phyloP scores from a whole-genome alignment of 2,888 invertebrate genomes.

The Cyclophora albipunctata region DNA sequence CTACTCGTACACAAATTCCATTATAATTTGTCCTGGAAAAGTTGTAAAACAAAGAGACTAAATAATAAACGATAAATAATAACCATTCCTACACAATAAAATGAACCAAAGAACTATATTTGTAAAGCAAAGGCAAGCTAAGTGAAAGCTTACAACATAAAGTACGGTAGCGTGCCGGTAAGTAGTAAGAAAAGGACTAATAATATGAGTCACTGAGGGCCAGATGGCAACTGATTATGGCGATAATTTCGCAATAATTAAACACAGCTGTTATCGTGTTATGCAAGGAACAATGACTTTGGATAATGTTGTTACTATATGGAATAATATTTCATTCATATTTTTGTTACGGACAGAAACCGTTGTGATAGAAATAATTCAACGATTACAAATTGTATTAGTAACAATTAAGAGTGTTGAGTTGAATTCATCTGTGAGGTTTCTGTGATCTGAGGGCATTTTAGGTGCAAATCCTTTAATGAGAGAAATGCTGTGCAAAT shows the following conservation, averaged over 20 bases:
- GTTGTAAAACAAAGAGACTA: constrained; percentile 1
- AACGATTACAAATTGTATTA: no score
- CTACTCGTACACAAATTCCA: not conserved
- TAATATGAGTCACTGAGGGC: constrained; percentile 32
- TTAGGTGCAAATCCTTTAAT: no score
- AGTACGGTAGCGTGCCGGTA: constrained; percentile 1
- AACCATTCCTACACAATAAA: constrained; percentile 3
- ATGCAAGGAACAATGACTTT: constrained; percentile 29
- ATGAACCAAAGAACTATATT: not conserved
- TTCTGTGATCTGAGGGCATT: no score
- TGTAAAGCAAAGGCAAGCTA: no score
- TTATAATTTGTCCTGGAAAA: not conserved
- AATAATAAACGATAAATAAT: not conserved
- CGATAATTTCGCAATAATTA: constrained; percentile 39
- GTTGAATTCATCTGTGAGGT: no score
- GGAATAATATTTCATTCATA: constrained; percentile 2
- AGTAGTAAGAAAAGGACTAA: constrained; percentile 14
- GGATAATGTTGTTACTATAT: constrained; percentile 12
- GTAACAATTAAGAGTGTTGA: no score
- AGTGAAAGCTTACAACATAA: not conserved
- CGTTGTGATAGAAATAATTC: no score
- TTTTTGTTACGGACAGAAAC: no score
- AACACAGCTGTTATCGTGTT: constrained; percentile 40
- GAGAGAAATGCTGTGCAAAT: no score
- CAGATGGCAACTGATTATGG: constrained; percentile 40